Conservation (phyloP, 2,113 vertebrate species). For the Cynopterus brachyotis region DNA sequence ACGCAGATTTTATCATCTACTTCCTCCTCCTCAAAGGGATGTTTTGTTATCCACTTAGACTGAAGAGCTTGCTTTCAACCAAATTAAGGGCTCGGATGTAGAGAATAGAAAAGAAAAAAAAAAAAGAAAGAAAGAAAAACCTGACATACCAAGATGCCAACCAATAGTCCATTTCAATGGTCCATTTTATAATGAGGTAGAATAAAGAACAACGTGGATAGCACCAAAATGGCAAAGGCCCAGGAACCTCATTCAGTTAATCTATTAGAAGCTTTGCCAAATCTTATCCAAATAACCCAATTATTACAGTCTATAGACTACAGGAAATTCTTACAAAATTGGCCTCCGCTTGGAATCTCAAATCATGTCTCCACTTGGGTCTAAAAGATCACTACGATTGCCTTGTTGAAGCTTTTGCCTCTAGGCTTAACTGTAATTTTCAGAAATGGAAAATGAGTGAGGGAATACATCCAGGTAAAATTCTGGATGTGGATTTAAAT, state of each 20-base stretch:
- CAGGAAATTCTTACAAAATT: slow-evolving; percentile 62
- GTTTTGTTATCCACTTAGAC: slow-evolving; percentile 54
- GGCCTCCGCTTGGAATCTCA: background rate
- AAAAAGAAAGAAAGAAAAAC: background rate
- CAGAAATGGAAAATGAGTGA: slow-evolving; percentile 35
- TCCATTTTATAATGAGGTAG: slow-evolving; percentile 11
- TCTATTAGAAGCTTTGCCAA: slow-evolving; percentile 47
- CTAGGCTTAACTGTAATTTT: background rate
- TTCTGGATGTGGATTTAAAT: slow-evolving; percentile 16
- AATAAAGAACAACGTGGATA: slow-evolving; percentile 47
- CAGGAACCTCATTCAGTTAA: slow-evolving; percentile 48
- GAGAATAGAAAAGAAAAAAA: background rate
- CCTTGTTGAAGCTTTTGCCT: slow-evolving; percentile 19
- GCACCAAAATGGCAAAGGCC: slow-evolving; percentile 20
- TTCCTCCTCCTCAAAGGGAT: slow-evolving; percentile 64
- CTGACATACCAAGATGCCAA: slow-evolving; percentile 25
- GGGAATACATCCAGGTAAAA: slow-evolving; percentile 7
- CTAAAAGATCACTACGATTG: slow-evolving; percentile 35
- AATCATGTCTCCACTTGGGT: slow-evolving; percentile 31
- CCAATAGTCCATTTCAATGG: slow-evolving; percentile 19
- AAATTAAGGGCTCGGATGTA: slow-evolving; percentile 49
- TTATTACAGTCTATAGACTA: slow-evolving; percentile 17
- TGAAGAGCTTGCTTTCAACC: slow-evolving; percentile 47
- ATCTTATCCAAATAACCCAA: slow-evolving; percentile 50
- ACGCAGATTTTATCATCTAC: slow-evolving; percentile 66